These are phyloP conservation scores for Antheraea pernyi DNA, from an alignment of 1,140 invertebrate species.

Conservation along the genomic window DNA sequence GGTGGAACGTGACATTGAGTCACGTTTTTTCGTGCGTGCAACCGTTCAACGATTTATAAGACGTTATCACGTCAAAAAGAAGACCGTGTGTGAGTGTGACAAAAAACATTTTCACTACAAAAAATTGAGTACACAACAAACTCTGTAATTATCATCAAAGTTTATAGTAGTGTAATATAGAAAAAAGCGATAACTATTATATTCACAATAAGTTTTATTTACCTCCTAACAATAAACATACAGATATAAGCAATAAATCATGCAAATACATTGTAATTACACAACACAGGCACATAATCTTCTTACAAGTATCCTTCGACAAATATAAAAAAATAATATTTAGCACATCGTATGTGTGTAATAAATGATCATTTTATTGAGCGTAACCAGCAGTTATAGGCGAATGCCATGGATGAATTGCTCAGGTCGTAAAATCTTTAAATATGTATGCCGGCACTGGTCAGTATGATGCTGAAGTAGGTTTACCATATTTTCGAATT, in stretches of 20 bases:
- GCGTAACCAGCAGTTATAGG: slow-evolving; percentile 32
- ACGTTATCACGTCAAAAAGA: too few species aligned
- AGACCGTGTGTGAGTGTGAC: too few species aligned
- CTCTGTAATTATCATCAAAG: too few species aligned
- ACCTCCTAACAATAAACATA: not conserved
- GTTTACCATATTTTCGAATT: not conserved
- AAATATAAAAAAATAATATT: slow-evolving; percentile 10
- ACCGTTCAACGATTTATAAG: too few species aligned
- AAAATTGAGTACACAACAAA: too few species aligned
- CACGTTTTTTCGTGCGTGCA: too few species aligned
- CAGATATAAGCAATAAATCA: not conserved
- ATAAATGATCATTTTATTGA: slow-evolving; percentile 35
- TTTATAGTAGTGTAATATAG: too few species aligned
- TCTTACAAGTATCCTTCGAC: slow-evolving; percentile 1
- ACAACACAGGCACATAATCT: slow-evolving; percentile 9
- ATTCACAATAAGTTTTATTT: not conserved
- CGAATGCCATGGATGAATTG: slow-evolving; percentile 28
- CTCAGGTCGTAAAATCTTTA: slow-evolving; percentile 28
- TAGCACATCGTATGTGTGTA: slow-evolving; percentile 15
- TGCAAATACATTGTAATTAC: not conserved
- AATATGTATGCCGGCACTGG: slow-evolving; percentile 24
- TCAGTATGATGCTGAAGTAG: slow-evolving; percentile 11
- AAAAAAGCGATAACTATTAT: not conserved
- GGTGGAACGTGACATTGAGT: too few species aligned
- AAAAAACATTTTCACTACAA: too few species aligned